Base-by-base conservation (phyloP, 2,888 invertebrate genomes). In the Campoletis raptor region DNA sequence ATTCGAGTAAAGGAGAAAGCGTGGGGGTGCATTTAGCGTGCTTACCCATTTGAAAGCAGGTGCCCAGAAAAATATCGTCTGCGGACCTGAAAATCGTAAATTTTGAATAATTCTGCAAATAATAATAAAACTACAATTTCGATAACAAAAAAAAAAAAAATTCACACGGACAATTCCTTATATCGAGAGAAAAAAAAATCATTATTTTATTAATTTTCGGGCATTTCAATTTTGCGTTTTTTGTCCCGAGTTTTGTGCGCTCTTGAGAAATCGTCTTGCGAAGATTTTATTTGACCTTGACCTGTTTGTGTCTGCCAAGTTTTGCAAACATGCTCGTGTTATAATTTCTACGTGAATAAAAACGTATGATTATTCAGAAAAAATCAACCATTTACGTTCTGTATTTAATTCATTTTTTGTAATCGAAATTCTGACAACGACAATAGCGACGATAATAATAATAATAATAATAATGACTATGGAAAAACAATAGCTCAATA, bases 31-130 rank as follows among this genome's bases (percentile, higher is more conserved):
- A 61, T 30, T 30, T 61, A 61, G 76, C 4, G 36, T 87, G 95
- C 96, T 96, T 96, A 99, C 99, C 99, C 99, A 99, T 97, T 99
- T 99, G 92, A 99, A 97, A 36, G 97, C 96, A 86, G 99, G 99
- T 54, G 99, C 99, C 99, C 99, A 99, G 95, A 99, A 99, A 95
- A 99, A 99, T 85, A 99, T 96, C 3, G 99, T 99, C 95, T 99
- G 99, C 12, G 99, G 99, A 94, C 99, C 99, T 99, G 87, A 79
- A 48, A 73, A 76, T 45, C 4, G 57, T 64, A 21, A 64, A 48
- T 61, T 12, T 61, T 10, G 9, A 61, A 30, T 61, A 12, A 61
- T 5, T 30, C 61, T 30, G 4, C 3, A 4, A 15, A 5, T 4
- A 52, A 77, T 9, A 7, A 74, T 1, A 66, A 64, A 36, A 36